Evolutionary conservation across 2,113 vertebrate species (phyloP), one percentile per base, ranked within the genome.

Genomic region (Microtus pennsylvanicus): DNA sequence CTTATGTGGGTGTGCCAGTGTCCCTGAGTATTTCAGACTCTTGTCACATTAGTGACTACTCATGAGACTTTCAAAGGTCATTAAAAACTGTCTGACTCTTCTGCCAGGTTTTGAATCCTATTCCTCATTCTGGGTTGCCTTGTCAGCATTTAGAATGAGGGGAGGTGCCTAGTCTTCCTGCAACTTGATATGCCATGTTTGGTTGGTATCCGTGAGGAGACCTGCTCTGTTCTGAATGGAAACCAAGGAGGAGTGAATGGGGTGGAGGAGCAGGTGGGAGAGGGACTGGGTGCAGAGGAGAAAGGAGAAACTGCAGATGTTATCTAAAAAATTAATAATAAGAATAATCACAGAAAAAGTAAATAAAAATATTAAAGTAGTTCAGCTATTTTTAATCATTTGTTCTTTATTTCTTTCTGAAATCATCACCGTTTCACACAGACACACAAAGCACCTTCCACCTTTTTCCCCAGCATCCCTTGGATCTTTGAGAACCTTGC

Each of bases 11-110:
- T 35, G 3, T 90, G 61, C 80, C 69, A n/a, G 4, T 88, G 76
- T 95, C 67, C 52, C 38, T 85, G 90, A 19, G 3, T 58, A 74
- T 94, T 96, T 80, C 83, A 50, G 26, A 50, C 89, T 88, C 91
- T 24, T 67, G 26, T 76, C 65, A 65, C 65, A 13, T 81, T 91
- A 77, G 7, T 80, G 50, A 11, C 22, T 92, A 33, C 6, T 93
- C 91, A 38, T 33, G 58, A 83, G 22, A 67, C 69, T 70, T 58
- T 95, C 74, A 67, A 65, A 87, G 83, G 63, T 92, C 75, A 45
- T 87, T 76, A 76, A 78, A 30, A 38, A 17, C 35, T 72, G 70
- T 38, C 70, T 72, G 17, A 70, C 69, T 70, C 16, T 38, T 72
- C 4, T 38, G 1, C 35, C 9, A n/a, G 70, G 7, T 72, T 72